A percentile compares a stretch with the other conserved stretches of the same genome.
These are phyloP conservation scores for Calidris pygmaea DNA, from an alignment of 2,113 vertebrate genomes.

Conservation along the genomic window DNA sequence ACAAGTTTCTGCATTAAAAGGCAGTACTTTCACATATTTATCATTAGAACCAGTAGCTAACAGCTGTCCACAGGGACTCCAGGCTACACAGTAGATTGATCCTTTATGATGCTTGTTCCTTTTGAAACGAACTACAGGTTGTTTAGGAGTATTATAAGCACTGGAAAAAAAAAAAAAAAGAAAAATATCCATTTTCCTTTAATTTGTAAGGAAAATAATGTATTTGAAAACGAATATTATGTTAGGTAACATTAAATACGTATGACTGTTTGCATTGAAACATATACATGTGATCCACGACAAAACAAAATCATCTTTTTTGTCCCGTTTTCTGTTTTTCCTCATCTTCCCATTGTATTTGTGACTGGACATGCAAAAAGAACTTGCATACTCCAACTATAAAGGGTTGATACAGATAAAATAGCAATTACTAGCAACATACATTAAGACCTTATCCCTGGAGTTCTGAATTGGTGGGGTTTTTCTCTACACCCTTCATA, in stretches of 20 bases:
- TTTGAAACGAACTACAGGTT: constrained; percentile 91
- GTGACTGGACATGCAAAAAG: neutral
- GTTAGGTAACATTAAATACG: neutral
- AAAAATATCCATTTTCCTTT: neutral
- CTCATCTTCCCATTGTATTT: neutral
- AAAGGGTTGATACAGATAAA: neutral
- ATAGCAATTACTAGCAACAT: neutral
- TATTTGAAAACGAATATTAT: neutral
- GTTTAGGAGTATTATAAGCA: constrained; percentile 76
- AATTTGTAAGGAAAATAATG: neutral
- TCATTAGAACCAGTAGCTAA: constrained; percentile 97
- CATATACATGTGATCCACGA: neutral
- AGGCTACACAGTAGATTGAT: constrained; percentile 97
- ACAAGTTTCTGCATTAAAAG: constrained; percentile 92
- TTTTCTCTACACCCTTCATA: neutral
- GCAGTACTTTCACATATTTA: constrained; percentile 96
- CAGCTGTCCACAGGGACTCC: constrained; percentile 96
- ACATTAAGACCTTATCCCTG: neutral
- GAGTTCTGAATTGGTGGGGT: neutral
- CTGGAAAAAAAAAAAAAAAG: constrained; percentile 66
- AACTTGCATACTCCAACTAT: neutral
- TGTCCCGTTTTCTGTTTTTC: neutral
- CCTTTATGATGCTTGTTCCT: constrained; percentile 99
- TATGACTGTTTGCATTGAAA: neutral
- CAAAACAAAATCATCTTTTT: neutral